Evolutionary conservation across 2,113 vertebrate genomes (phyloP), one percentile per base, ranked within the genome.

Genomic region (Microcebus tavaratra): DNA sequence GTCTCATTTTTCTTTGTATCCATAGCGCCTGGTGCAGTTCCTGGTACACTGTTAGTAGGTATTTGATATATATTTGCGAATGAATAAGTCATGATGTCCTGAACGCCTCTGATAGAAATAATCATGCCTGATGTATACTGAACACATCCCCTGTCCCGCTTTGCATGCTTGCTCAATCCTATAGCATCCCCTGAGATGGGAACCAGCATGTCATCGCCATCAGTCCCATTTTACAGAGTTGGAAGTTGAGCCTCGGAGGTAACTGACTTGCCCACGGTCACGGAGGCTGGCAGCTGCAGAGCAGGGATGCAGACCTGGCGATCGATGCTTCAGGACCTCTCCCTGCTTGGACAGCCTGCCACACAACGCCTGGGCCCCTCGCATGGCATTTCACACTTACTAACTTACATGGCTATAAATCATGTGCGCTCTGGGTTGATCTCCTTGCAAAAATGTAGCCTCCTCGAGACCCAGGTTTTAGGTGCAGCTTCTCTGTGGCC

Each of bases 151-250:
- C 10, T 13, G 20, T 81, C 36, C 39, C 4, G 36, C 17, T 42
- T 34, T 31, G 36, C 7, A 2, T 5, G 55, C 79, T 88, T 25
- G 1, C 39, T 83, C 45, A 36, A 34, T 31, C 42, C 29, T 5
- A 53, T 1, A 29, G 20, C 13, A 31, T n/a, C n/a, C 76, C 29
- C 25, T 18, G 45, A 87, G 70, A 18, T 8, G 15, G 42, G n/a
- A 79, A 10, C 2, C 12, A 63, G 55, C 0, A 1, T 0, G 0
- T 18, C 0, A 1, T 34, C 6, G 10, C 48, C 45, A 3, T 39
- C n/a, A 31, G 4, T 18, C 34, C 70, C 45, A 55, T 48, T 90
- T 87, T n/a, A 90, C 18, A 75, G 79, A 65, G n/a, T 34, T 31
- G 76, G 23, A 87, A 36, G 67, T 31, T 8, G 42, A 82, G 39